A percentile compares a stretch with the other conserved stretches of the same genome.
These are phyloP conservation scores for Candoia aspera DNA, from an alignment of 2,113 vertebrate genomes.

Conservation along the genomic window DNA sequence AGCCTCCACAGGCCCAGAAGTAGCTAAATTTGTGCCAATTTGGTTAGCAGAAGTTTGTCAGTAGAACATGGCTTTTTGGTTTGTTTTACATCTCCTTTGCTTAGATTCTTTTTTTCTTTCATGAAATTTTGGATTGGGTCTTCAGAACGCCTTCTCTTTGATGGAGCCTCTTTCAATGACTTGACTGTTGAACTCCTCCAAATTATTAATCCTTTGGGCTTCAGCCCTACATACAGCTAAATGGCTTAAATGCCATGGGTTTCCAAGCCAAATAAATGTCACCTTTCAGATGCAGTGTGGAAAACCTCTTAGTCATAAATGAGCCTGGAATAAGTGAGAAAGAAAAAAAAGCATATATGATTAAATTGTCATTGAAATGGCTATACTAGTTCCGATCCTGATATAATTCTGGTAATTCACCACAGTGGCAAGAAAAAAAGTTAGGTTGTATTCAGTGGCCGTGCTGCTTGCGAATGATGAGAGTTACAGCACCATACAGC, in stretches of 20 bases:
- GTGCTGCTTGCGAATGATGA: too few relatives aligned
- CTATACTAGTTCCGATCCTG: background rate
- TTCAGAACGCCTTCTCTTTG: background rate
- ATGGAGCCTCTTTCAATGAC: background rate
- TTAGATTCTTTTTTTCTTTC: background rate
- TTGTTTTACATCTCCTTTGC: background rate
- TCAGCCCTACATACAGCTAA: background rate
- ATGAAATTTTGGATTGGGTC: background rate
- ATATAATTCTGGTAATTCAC: constrained; percentile 12
- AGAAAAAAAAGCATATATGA: fast-evolving
- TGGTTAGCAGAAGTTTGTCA: background rate
- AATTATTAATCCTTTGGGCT: background rate
- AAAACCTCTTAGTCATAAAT: background rate
- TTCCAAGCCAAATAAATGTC: background rate
- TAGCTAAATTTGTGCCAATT: too few relatives aligned
- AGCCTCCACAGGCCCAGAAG: too few relatives aligned
- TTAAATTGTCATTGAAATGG: constrained; percentile 29
- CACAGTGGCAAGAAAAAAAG: too few relatives aligned
- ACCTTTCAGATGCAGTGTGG: constrained; percentile 9
- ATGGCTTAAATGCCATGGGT: background rate
- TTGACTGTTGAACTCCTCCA: too few relatives aligned
- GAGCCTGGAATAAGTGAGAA: constrained; percentile 37
- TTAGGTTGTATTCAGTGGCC: too few relatives aligned
- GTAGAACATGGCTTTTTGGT: background rate
- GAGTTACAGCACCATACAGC: background rate